These are phyloP conservation scores for rabbit (Oryctolagus cuniculus) DNA, from an alignment of 2,113 vertebrate species.

Conservation along the genomic window DNA sequence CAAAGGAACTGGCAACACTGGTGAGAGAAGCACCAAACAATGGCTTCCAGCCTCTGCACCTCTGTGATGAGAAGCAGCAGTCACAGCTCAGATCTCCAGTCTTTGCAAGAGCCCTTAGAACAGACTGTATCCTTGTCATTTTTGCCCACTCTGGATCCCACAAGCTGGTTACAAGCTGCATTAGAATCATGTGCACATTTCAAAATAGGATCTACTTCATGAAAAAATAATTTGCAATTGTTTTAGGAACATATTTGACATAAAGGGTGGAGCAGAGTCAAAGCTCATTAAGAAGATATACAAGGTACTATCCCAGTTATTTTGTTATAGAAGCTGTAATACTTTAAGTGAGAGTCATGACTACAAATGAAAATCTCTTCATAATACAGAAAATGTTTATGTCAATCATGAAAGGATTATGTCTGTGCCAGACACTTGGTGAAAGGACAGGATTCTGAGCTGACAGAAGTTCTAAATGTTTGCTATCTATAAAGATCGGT, in stretches of 20 bases:
- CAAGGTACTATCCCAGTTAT: not conserved
- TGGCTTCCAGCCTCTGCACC: not conserved
- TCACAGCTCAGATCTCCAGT: too few relatives aligned
- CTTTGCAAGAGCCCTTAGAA: too few relatives aligned
- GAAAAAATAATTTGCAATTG: not conserved
- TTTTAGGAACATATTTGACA: not conserved
- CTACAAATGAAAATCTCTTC: not conserved
- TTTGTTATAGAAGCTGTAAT: not conserved
- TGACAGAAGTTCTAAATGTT: not conserved
- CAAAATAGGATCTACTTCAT: not conserved
- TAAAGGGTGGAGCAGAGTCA: not conserved
- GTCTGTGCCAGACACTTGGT: not conserved
- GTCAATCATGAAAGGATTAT: not conserved
- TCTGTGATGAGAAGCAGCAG: not conserved
- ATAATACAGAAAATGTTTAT: not conserved
- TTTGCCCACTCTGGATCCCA: not conserved
- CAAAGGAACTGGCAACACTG: not conserved
- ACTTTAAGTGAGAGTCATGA: not conserved
- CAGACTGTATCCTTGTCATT: not conserved
- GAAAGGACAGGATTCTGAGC: not conserved
- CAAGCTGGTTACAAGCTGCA: not conserved
- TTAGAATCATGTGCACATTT: too few relatives aligned
- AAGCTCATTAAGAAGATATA: not conserved
- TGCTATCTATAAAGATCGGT: not conserved
- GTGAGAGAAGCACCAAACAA: not conserved